A percentile compares a stretch with the other conserved stretches of the same genome.
Evolutionary conservation across 92 coral and sea anemone genomes (phyloP).

Genomic region (Parazoanthus swiftii): DNA sequence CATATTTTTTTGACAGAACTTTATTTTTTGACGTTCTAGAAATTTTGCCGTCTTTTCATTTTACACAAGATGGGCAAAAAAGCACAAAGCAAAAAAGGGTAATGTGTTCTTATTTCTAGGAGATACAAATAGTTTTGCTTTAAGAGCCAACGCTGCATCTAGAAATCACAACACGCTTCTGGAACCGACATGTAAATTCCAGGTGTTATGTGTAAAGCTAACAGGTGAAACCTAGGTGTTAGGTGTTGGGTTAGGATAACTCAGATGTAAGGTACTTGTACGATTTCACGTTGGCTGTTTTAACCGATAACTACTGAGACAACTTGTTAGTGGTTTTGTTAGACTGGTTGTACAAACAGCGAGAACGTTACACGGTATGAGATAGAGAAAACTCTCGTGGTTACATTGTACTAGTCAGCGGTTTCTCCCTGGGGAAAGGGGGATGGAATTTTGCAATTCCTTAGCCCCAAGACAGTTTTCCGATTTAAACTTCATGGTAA

Average conservation of each 20-base stretch:
- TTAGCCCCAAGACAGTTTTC: not conserved
- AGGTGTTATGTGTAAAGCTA: not conserved
- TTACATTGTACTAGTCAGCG: not conserved
- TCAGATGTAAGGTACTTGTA: not conserved
- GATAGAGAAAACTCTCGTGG: not conserved
- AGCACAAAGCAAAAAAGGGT: no score
- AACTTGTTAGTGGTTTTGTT: not conserved
- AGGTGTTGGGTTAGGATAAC: no score
- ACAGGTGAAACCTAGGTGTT: not conserved
- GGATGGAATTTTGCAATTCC: not conserved
- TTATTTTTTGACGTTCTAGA: not conserved
- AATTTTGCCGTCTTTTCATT: not conserved
- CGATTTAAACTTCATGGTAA: no score
- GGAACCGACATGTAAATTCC: not conserved
- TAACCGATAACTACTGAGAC: no score
- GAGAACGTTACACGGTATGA: not conserved
- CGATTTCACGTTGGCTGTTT: not conserved
- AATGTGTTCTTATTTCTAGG: not conserved
- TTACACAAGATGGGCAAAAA: not conserved
- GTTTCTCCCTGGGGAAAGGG: not conserved
- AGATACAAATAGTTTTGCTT: no score
- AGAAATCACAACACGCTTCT: not conserved
- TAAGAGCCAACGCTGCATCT: not conserved
- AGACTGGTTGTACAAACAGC: not conserved
- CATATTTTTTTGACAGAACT: no score